A percentile compares a stretch with the other conserved stretches of the same genome.
Evolutionary conservation across 2,888 invertebrate species (phyloP).

Genomic region (Reticulitermes lucifugus): DNA sequence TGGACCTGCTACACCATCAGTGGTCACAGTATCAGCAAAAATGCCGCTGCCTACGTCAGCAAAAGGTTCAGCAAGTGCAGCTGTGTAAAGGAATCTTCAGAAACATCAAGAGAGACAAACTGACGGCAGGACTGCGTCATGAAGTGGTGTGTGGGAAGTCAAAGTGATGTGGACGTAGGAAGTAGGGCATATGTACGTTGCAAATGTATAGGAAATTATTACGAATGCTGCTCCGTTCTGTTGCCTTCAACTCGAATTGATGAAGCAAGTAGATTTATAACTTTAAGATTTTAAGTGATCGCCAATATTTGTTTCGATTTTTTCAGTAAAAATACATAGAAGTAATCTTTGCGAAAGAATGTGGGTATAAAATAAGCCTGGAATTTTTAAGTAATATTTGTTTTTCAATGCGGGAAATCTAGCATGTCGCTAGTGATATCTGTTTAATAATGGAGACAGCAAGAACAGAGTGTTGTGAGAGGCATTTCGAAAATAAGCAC

Average conservation of each 20-base stretch:
- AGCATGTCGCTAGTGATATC: not conserved
- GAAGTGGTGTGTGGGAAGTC: not conserved
- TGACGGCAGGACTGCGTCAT: constrained; percentile 21
- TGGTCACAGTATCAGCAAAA: not conserved
- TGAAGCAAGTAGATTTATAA: constrained; percentile 1
- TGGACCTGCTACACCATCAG: constrained; percentile 1
- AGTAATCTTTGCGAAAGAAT: not conserved
- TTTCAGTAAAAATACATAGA: not conserved
- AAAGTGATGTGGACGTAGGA: constrained; percentile 29
- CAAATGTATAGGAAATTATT: not conserved
- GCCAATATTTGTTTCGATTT: not conserved
- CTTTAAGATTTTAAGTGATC: not conserved
- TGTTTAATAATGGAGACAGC: not conserved
- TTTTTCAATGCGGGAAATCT: not conserved
- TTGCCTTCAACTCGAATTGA: constrained; percentile 4
- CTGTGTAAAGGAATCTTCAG: not conserved
- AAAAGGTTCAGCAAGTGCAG: not conserved
- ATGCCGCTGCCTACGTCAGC: not conserved
- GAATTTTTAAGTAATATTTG: not conserved
- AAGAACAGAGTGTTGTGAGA: constrained; percentile 11
- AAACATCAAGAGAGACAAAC: constrained; percentile 4
- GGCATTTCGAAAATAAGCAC: not conserved
- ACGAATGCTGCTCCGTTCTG: not conserved
- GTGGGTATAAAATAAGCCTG: not conserved
- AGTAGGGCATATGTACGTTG: not conserved